Percentiles rank a stretch among this genome's conserved stretches.
These are phyloP conservation scores for Agonopterix heracliana DNA, from an alignment of 2,888 invertebrate genomes.

Conservation along the genomic window DNA sequence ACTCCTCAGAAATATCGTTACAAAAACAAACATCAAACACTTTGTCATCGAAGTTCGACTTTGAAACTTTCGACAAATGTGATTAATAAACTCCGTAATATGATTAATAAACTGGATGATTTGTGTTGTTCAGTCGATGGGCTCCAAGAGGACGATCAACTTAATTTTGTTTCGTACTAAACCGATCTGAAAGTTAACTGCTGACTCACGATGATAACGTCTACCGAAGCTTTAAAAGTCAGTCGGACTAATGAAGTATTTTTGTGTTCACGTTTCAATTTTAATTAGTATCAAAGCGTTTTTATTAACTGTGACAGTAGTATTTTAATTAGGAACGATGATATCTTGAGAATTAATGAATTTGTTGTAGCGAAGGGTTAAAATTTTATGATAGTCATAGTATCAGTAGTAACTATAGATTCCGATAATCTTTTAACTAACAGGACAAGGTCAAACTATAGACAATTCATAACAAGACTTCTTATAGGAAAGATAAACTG, in stretches of 20 bases:
- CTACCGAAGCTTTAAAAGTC: constrained; percentile 26
- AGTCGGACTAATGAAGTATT: constrained; percentile 43
- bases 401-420: too few species aligned
- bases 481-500: too few species aligned
- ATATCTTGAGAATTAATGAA: too few species aligned
- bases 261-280: constrained; percentile 48
- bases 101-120: constrained; percentile 39
- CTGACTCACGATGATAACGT: constrained; percentile 44
- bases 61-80: constrained; percentile 30
- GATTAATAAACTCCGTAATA: constrained; percentile 31
- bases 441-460: too few species aligned
- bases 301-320: constrained; percentile 12
- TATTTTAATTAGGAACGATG: too few species aligned
- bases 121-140: constrained; percentile 29
- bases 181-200: constrained; percentile 16
- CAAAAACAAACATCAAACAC: too few species aligned
- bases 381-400: too few species aligned
- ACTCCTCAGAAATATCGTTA: too few species aligned
- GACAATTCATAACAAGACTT: too few species aligned
- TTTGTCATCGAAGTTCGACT: background rate
- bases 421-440: too few species aligned
- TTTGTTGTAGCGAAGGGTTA: too few species aligned
- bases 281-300: constrained; percentile 45
- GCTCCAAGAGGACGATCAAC: constrained; percentile 33
- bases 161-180: constrained; percentile 17